phyloP scores from a whole-genome alignment of 2,888 invertebrate genomes.

The Aleiodes alternator region DNA sequence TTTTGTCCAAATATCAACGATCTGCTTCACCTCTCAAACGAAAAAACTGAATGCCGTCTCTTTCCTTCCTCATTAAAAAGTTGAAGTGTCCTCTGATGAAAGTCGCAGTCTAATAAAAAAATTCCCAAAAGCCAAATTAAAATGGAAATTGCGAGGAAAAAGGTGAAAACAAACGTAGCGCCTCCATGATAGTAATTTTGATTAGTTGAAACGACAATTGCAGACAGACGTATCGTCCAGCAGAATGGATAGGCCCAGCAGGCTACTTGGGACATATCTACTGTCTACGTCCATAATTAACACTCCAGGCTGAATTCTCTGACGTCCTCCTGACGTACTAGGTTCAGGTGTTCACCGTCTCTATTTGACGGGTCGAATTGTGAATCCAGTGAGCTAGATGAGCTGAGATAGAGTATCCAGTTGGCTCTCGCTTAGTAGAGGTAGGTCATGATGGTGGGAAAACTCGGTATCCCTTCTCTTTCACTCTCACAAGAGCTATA shows the following conservation, averaged over 20 bases:
- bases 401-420: conserved; percentile 31
- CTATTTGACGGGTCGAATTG: conserved; percentile 36
- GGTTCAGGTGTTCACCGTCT: conserved; percentile 31
- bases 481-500: neutral
- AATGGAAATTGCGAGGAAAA: too few species aligned
- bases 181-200: neutral
- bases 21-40: too few species aligned
- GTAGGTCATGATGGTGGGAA: conserved; percentile 52
- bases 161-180: neutral
- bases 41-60: too few species aligned
- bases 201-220: neutral
- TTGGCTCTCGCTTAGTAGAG: conserved; percentile 42
- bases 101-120: too few species aligned
- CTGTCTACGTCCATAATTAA: conserved; percentile 49
- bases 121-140: too few species aligned
- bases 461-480: neutral
- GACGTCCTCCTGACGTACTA: conserved; percentile 49
- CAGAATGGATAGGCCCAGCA: neutral
- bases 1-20: too few species aligned
- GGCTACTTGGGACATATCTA: conserved; percentile 1
- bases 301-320: conserved; percentile 45
- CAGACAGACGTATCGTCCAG: conserved; percentile 15
- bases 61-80: too few species aligned
- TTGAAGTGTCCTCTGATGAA: too few species aligned
- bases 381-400: conserved; percentile 28